These are phyloP conservation scores for Gobiocypris rarus DNA, from an alignment of 2,113 vertebrate genomes.

Conservation along the genomic window DNA sequence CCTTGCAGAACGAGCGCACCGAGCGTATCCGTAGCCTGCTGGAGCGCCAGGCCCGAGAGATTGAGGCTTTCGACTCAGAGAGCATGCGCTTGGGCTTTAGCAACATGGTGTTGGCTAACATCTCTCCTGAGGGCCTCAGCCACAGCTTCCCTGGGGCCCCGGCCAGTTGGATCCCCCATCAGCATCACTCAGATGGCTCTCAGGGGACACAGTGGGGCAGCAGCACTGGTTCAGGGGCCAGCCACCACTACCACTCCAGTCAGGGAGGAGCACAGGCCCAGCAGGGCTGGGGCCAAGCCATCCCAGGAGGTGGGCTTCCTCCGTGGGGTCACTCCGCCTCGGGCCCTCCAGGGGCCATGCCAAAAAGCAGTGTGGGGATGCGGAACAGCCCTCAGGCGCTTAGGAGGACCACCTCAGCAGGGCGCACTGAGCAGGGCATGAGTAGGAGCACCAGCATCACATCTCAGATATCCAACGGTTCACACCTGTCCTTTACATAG, in stretches of 20 bases:
- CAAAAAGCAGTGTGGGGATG: slow-evolving; percentile 84
- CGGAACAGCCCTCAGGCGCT: slow-evolving; percentile 97
- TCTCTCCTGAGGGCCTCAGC: slow-evolving; percentile 94
- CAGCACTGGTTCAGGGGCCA: slow-evolving; percentile 73
- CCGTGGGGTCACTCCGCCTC: slow-evolving; percentile 88
- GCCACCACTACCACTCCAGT: slow-evolving; percentile 82
- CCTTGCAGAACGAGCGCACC: slow-evolving; percentile 91
- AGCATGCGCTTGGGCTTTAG: slow-evolving; percentile 99
- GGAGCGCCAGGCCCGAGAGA: slow-evolving; percentile 96
- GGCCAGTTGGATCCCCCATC: slow-evolving; percentile 84
- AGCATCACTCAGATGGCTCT: slow-evolving; percentile 82
- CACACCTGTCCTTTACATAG: slow-evolving; percentile 99
- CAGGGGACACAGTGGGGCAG: slow-evolving; percentile 85
- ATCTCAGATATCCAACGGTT: slow-evolving; percentile 99
- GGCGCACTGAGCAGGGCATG: slow-evolving; percentile 94
- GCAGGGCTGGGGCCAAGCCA: slow-evolving; percentile 89
- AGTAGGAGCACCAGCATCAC: slow-evolving; percentile 99
- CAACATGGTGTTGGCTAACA: slow-evolving; percentile 97
- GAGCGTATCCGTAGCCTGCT: slow-evolving; percentile 94
- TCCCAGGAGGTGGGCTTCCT: slow-evolving; percentile 83
- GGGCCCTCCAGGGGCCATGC: slow-evolving; percentile 84
- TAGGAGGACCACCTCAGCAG: slow-evolving; percentile 95
- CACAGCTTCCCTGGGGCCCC: slow-evolving; percentile 94
- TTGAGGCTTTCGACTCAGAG: slow-evolving; percentile 98
- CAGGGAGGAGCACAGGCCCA: slow-evolving; percentile 87